These are phyloP conservation scores for Hycleus cichorii DNA, from an alignment of 1,140 invertebrate genomes.

Conservation along the genomic window DNA sequence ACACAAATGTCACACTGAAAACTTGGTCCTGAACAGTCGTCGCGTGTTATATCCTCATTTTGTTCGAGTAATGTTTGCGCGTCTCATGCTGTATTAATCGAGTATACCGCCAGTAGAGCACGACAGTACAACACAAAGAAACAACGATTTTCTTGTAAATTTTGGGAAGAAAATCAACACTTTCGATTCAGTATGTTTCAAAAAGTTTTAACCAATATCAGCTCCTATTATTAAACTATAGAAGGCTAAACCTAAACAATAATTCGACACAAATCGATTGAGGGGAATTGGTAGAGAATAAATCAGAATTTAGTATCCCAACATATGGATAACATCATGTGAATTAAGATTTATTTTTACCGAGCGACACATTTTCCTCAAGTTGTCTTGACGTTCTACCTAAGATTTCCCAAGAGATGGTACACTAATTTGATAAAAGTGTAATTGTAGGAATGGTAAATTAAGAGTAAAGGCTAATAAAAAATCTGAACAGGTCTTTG, in stretches of 20 bases:
- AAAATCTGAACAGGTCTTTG: constrained; percentile 1
- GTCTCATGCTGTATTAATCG: constrained; percentile 14
- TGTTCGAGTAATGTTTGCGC: constrained; percentile 10
- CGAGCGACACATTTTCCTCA: constrained; percentile 5
- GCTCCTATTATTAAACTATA: too few species aligned
- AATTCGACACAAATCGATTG: too few species aligned
- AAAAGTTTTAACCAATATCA: too few species aligned
- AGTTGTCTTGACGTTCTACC: constrained; percentile 7
- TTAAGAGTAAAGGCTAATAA: constrained; percentile 14
- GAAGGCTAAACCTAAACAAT: too few species aligned
- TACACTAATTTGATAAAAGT: constrained; percentile 13
- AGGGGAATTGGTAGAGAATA: too few species aligned
- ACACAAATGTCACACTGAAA: constrained; percentile 7
- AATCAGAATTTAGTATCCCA: too few species aligned
- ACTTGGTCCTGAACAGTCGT: background rate
- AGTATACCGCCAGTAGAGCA: constrained; percentile 3
- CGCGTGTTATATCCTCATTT: constrained; percentile 16
- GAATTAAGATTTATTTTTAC: constrained; percentile 16
- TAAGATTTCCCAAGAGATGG: constrained; percentile 13
- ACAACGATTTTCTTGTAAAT: constrained; percentile 11
- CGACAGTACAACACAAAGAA: constrained; percentile 4
- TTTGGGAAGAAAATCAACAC: constrained; percentile 8
- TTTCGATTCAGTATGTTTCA: background rate
- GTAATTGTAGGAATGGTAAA: constrained; percentile 15
- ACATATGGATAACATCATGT: too few species aligned